phyloP scores from a whole-genome alignment of 2,888 invertebrate genomes.

The Branchellion lobata region DNA sequence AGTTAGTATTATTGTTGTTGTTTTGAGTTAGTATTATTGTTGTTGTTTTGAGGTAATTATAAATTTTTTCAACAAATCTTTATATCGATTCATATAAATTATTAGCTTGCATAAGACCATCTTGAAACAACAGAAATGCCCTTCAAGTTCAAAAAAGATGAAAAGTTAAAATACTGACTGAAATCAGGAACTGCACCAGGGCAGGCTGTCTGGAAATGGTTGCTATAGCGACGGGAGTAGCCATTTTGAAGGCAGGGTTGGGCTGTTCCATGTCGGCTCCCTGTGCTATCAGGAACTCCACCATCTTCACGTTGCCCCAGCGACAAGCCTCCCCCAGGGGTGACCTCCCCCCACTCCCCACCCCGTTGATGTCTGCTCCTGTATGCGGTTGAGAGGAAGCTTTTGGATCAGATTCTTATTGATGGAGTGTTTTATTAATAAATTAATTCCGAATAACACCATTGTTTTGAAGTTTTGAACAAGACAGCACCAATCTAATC shows the following conservation, averaged over 20 bases:
- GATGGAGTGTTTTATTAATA: too few relatives aligned
- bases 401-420: too few relatives aligned
- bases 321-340: conserved; percentile 51
- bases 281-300: conserved; percentile 47
- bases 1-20: too few relatives aligned
- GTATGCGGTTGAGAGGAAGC: background rate
- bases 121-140: background rate
- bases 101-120: too few relatives aligned
- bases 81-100: too few relatives aligned
- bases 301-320: conserved; percentile 49
- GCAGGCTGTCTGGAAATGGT: conserved; percentile 44
- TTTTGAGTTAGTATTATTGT: too few relatives aligned
- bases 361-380: conserved; percentile 50
- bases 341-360: conserved; percentile 49
- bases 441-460: too few relatives aligned
- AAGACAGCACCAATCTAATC: too few relatives aligned
- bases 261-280: conserved; percentile 50
- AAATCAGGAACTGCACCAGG: conserved; percentile 49
- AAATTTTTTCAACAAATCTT: too few relatives aligned
- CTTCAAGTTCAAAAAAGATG: too few relatives aligned
- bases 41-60: too few relatives aligned
- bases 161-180: conserved; percentile 41
- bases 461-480: too few relatives aligned
- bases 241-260: conserved; percentile 49
- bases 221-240: conserved; percentile 51